These are phyloP conservation scores for Simalia tracyae DNA, from an alignment of 2,797 vertebrate species.

Conservation along the genomic window DNA sequence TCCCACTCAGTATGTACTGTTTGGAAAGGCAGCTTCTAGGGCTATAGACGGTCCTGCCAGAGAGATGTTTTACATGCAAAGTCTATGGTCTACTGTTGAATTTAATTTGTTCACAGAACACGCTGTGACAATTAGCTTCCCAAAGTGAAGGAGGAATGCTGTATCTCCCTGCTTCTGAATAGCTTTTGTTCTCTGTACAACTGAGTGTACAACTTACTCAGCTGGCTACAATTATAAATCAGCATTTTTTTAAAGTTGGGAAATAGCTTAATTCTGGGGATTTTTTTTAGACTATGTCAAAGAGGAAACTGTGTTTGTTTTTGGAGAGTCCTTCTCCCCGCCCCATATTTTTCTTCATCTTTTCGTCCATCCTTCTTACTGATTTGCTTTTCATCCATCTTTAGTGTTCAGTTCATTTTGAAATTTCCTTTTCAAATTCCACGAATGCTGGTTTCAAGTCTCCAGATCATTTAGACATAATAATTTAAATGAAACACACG, in stretches of 20 bases:
- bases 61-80: not conserved
- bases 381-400: not conserved
- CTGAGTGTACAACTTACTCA: not conserved
- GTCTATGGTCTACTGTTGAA: not conserved
- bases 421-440: not conserved
- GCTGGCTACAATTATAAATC: not conserved
- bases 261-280: not conserved
- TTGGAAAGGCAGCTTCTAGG: not conserved
- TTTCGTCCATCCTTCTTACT: not conserved
- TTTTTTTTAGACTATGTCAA: not conserved
- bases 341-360: not conserved
- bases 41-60: not conserved
- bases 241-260: not conserved
- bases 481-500: not conserved
- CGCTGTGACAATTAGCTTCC: not conserved
- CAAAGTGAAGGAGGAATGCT: not conserved
- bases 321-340: not conserved
- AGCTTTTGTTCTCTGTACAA: not conserved
- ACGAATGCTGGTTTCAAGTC: not conserved
- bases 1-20: not conserved
- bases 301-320: not conserved
- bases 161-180: not conserved
- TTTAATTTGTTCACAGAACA: not conserved
- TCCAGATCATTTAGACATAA: not conserved
- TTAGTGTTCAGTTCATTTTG: not conserved